Percentiles rank a stretch among this genome's conserved stretches.
Conservation (phyloP, 2,113 vertebrate genomes). For the Myiozetetes cayanensis region DNA sequence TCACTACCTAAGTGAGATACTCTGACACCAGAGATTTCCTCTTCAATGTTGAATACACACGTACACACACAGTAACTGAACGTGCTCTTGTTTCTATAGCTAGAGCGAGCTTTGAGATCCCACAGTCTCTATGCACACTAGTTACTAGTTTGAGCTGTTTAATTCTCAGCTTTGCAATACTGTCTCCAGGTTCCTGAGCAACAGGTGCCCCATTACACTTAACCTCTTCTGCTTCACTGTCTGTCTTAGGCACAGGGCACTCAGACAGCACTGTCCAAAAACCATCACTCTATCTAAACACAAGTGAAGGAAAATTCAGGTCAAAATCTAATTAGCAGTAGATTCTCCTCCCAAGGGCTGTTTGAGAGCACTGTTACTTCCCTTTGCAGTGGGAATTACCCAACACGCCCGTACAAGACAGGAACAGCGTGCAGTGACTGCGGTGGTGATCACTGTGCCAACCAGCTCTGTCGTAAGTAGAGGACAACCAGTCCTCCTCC, state of each 20-base stretch:
- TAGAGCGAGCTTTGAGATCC: neutral
- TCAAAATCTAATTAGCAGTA: neutral
- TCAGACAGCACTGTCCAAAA: neutral
- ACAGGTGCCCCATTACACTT: neutral
- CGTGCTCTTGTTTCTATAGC: neutral
- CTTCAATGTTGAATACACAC: neutral
- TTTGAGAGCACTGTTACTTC: neutral
- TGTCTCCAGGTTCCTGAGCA: neutral
- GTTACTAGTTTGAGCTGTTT: neutral
- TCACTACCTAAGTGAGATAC: neutral
- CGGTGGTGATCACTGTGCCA: neutral
- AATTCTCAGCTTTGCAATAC: neutral
- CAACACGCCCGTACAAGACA: neutral
- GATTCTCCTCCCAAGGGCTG: neutral
- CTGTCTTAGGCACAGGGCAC: neutral
- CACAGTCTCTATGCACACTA: neutral
- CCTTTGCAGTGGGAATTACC: constrained; percentile 37
- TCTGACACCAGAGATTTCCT: neutral
- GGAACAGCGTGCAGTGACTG: constrained; percentile 26
- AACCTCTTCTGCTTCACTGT: neutral
- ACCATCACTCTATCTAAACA: neutral
- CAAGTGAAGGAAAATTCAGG: neutral
- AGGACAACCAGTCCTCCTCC: neutral
- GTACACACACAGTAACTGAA: neutral
- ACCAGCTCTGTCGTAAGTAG: constrained; percentile 54